Percentiles rank a stretch among this genome's conserved stretches.
phyloP scores from a whole-genome alignment of 1,140 invertebrate species.

The Drosophila tropicalis region DNA sequence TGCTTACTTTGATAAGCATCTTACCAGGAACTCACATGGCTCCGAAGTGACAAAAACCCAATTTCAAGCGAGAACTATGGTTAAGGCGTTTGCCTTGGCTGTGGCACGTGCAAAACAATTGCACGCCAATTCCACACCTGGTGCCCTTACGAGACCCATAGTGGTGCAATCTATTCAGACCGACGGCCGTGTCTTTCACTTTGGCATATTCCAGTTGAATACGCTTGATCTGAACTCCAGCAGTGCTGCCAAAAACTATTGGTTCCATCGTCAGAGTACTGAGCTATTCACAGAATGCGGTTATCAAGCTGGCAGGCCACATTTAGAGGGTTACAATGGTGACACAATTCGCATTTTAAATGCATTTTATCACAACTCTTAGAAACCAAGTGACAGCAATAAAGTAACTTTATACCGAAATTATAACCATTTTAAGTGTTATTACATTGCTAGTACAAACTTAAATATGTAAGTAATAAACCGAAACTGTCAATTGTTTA shows the following conservation, averaged over 20 bases:
- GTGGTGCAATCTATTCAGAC: constrained; percentile 91
- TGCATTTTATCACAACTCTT: constrained; percentile 89
- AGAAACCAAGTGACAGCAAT: constrained; percentile 27
- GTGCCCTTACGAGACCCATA: constrained; percentile 88
- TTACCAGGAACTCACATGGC: constrained; percentile 88
- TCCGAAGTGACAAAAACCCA: constrained; percentile 87
- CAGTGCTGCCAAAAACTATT: constrained; percentile 89
- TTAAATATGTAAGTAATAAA: background rate
- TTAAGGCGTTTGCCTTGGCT: constrained; percentile 89
- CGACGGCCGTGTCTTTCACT: constrained; percentile 89
- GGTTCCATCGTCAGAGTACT: constrained; percentile 87
- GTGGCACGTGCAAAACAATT: constrained; percentile 88
- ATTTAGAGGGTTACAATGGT: constrained; percentile 89
- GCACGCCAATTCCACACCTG: constrained; percentile 86
- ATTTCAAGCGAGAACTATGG: constrained; percentile 87
- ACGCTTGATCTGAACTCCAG: constrained; percentile 88
- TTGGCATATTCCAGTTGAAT: constrained; percentile 93
- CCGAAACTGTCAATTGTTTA: too few species aligned
- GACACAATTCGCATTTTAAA: constrained; percentile 90
- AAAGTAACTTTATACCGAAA: constrained; percentile 6
- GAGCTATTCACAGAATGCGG: constrained; percentile 88
- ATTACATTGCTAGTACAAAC: background rate
- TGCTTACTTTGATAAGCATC: constrained; percentile 86
- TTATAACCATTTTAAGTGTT: background rate
- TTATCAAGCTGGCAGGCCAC: constrained; percentile 87